Conservation (phyloP, 1,140 invertebrate genomes). For the Calosoma granatense region DNA sequence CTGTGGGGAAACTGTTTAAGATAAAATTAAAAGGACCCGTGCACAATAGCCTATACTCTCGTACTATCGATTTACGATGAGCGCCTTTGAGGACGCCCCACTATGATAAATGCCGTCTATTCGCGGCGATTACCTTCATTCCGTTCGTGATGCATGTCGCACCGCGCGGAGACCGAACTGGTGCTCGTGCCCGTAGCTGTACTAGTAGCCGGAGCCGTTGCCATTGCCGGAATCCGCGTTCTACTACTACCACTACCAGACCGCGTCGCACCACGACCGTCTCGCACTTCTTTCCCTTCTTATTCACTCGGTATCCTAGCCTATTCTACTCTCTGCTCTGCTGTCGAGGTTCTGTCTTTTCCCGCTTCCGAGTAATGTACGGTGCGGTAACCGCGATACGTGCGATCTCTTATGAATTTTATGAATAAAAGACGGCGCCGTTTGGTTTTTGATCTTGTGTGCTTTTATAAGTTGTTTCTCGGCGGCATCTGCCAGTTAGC, state of each 20-base stretch:
- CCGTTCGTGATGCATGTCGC: too few relatives aligned
- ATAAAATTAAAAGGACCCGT: background rate
- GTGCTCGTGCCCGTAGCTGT: too few relatives aligned
- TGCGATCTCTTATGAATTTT: background rate
- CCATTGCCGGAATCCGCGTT: too few relatives aligned
- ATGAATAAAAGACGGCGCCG: constrained; percentile 1
- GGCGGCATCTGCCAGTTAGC: too few relatives aligned
- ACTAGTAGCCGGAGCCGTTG: too few relatives aligned
- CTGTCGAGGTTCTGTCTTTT: background rate
- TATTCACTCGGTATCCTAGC: background rate
- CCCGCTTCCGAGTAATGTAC: background rate
- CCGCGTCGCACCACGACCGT: too few relatives aligned
- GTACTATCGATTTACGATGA: background rate
- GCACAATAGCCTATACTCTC: background rate
- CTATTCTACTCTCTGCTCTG: background rate
- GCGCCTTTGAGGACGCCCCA: background rate
- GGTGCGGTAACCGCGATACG: background rate
- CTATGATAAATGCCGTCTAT: background rate
- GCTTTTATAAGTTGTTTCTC: too few relatives aligned
- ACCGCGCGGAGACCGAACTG: too few relatives aligned
- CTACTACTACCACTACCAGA: too few relatives aligned
- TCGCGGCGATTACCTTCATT: background rate
- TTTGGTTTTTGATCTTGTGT: background rate
- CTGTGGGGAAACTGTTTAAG: background rate
- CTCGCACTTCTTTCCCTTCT: background rate